These are phyloP conservation scores for Polydrusus pterygomalis DNA, from an alignment of 2,888 invertebrate genomes.

Conservation along the genomic window DNA sequence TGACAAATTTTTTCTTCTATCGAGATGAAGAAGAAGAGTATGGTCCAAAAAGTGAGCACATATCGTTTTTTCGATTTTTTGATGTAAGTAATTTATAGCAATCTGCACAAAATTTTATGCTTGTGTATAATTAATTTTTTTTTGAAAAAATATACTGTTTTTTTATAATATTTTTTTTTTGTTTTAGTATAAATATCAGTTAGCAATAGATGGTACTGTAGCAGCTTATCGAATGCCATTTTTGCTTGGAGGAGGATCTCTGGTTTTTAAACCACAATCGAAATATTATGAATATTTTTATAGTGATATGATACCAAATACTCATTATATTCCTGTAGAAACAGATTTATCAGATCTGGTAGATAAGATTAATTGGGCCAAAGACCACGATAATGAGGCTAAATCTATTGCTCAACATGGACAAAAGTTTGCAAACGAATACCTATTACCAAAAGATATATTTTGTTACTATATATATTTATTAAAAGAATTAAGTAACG, in stretches of 20 bases:
- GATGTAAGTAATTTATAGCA: slow-evolving; percentile 81
- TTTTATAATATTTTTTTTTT: slow-evolving; percentile 50
- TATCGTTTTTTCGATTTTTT: slow-evolving; percentile 95
- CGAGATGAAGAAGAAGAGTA: slow-evolving; percentile 87
- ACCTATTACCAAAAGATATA: slow-evolving; percentile 88
- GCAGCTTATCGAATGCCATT: slow-evolving; percentile 97
- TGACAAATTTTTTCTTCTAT: slow-evolving; percentile 98
- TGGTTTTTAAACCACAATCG: slow-evolving; percentile 94
- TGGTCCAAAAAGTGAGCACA: slow-evolving; percentile 88
- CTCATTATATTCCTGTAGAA: slow-evolving; percentile 90
- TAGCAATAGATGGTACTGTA: slow-evolving; percentile 96
- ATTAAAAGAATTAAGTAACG: slow-evolving; percentile 85
- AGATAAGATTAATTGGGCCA: slow-evolving; percentile 86
- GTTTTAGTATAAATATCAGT: slow-evolving; percentile 94
- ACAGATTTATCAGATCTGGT: slow-evolving; percentile 87
- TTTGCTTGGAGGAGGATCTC: slow-evolving; percentile 89
- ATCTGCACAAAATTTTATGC: too few species aligned
- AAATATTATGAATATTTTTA: slow-evolving; percentile 98
- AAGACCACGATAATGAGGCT: slow-evolving; percentile 81
- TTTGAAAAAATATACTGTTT: too few species aligned
- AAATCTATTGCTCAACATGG: slow-evolving; percentile 80
- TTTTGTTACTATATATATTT: slow-evolving; percentile 90
- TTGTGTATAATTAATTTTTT: too few species aligned
- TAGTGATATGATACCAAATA: slow-evolving; percentile 80
- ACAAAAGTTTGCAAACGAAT: slow-evolving; percentile 81